Base-by-base conservation (phyloP, 2,888 invertebrate genomes). In the Maniola hyperantus region DNA sequence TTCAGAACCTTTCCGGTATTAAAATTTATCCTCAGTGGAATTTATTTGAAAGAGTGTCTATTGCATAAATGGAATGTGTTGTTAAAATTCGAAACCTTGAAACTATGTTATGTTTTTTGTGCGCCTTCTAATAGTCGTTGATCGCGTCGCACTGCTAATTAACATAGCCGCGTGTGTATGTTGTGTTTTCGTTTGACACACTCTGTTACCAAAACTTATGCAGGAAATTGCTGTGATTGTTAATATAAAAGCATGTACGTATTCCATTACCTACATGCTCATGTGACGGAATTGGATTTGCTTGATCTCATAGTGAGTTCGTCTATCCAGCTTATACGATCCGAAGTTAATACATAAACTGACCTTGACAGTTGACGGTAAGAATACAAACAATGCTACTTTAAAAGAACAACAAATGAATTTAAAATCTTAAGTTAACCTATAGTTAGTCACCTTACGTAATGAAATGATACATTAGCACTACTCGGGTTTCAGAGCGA, bases 281-380 rank as follows among this genome's bases (percentile, higher is more conserved):
- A 78, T 79, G 80, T 82, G 79, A 76, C 74, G 74, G 81, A 81
- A 83, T 81, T 81, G 82, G 80, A 80, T 80, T 79, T 80, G 79
- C 80, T 82, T 83, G 82, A 83, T 85, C 85, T 79, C 77, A 82
- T 80, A 82, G 83, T 86, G 84, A 80, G 82, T 80, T 84, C 81
- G 78, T 74, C 74, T 83, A 83, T 83, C 87, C 87, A 86, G 87
- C 87, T 89, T 87, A 81, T 87, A 87, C 84, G 84, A 79, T 83
- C 81, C 74, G 79, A 76, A 79, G 78, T 79, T 82, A 83, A 78
- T 39, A 39, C 4, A 11, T 10, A 39, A 78, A 76, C 69, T 79
- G 84, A 83, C 89, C 89, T 89, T 89, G 87, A 77, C 78, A 87
- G 85, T 89, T 89, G 87, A 77, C 78, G 88, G 85, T 86, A 85